A percentile compares a stretch with the other conserved stretches of the same genome.
phyloP scores from a whole-genome alignment of 2,888 invertebrate species.

The Melipona bicolor region DNA sequence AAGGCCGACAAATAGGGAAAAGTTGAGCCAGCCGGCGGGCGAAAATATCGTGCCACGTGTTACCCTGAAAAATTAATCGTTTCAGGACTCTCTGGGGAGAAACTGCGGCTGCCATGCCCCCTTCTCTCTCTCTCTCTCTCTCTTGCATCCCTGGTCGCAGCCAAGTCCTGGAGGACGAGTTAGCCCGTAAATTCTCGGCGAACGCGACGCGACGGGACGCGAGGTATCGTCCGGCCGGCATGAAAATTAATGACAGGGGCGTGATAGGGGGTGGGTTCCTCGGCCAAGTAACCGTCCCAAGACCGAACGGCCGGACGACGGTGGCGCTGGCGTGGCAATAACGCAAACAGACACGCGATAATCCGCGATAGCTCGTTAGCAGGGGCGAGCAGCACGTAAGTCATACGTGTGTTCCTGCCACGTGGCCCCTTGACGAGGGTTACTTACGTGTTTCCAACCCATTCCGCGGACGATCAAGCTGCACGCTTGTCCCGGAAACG shows the following conservation, averaged over 20 bases:
- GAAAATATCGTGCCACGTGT: constrained; percentile 67
- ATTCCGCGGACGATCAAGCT: neutral
- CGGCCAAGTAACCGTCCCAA: constrained; percentile 50
- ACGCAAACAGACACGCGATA: constrained; percentile 81
- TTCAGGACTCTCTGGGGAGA: constrained; percentile 50
- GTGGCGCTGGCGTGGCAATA: constrained; percentile 66
- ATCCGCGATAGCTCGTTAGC: constrained; percentile 72
- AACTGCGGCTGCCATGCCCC: constrained; percentile 10
- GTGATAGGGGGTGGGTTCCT: constrained; percentile 67
- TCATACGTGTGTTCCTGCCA: constrained; percentile 61
- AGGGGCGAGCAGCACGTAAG: constrained; percentile 54
- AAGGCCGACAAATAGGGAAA: constrained; percentile 32
- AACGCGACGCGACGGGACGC: constrained; percentile 77
- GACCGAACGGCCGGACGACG: constrained; percentile 14
- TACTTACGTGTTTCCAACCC: constrained; percentile 40
- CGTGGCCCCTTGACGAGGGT: constrained; percentile 49
- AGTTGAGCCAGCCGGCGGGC: constrained; percentile 21
- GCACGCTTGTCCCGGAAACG: neutral
- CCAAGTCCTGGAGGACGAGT: constrained; percentile 60
- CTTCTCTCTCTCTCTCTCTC: too few species aligned
- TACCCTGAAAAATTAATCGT: constrained; percentile 79
- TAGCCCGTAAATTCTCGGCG: constrained; percentile 77
- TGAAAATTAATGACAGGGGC: constrained; percentile 81
- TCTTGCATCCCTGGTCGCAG: neutral
- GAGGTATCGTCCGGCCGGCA: constrained; percentile 72